Evolutionary conservation across 1,140 invertebrate genomes (phyloP).

Genomic region (Bombus confusus): DNA sequence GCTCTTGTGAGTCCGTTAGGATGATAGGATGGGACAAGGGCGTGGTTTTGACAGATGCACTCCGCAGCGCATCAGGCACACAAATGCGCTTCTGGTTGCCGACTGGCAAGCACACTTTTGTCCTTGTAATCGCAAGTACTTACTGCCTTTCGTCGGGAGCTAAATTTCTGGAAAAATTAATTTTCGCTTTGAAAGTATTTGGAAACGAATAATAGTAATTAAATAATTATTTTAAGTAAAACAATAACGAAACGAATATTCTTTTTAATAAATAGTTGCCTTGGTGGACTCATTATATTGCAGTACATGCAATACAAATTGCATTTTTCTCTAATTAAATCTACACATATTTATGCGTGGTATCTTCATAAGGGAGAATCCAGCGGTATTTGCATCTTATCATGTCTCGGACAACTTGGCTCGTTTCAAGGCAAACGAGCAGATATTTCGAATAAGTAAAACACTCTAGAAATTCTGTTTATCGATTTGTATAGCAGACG

Average conservation of each 20-base stretch:
- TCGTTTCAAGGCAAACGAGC: constrained; percentile 58
- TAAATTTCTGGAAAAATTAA: background rate
- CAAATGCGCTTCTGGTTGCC: constrained; percentile 36
- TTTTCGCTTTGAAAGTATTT: background rate
- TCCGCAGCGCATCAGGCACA: constrained; percentile 43
- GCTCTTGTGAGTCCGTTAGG: background rate
- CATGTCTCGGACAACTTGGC: constrained; percentile 45
- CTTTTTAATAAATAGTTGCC: background rate
- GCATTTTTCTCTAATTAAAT: constrained; percentile 15
- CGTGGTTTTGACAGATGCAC: constrained; percentile 79
- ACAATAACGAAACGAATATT: no score
- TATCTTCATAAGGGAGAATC: constrained; percentile 41
- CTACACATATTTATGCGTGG: background rate
- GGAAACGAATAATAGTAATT: no score
- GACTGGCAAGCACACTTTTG: background rate
- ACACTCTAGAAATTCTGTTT: constrained; percentile 28
- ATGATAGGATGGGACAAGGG: constrained; percentile 68
- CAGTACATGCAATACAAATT: background rate
- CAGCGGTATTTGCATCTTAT: constrained; percentile 57
- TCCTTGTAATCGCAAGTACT: background rate
- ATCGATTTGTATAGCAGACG: background rate
- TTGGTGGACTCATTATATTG: background rate
- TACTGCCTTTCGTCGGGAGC: background rate
- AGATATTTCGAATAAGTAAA: constrained; percentile 42
- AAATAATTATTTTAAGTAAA: no score